phyloP scores from a whole-genome alignment of 2,888 invertebrate genomes.

The Quadriops clusia region DNA sequence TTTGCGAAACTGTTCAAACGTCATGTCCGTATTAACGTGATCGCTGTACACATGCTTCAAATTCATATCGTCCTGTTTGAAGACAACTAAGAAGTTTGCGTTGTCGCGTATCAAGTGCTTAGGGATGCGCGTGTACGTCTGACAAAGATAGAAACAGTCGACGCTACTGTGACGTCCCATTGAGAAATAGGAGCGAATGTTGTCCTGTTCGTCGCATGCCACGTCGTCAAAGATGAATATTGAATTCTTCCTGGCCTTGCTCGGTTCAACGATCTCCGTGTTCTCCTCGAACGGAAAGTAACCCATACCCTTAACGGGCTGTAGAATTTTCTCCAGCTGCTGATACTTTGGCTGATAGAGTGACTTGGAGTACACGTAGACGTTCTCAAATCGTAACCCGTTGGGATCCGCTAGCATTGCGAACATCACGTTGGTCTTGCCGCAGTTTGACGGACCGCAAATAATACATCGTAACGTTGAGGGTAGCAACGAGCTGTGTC shows the following conservation, averaged over 20 bases:
- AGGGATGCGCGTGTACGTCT: constrained; percentile 27
- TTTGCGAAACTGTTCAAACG: constrained; percentile 21
- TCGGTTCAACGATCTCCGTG: constrained; percentile 17
- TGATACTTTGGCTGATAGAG: constrained; percentile 25
- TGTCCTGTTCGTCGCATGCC: constrained; percentile 25
- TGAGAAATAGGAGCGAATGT: constrained; percentile 24
- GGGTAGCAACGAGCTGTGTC: too few species aligned
- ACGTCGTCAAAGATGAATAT: constrained; percentile 33
- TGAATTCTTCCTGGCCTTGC: constrained; percentile 21
- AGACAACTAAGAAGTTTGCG: constrained; percentile 27
- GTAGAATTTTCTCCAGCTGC: constrained; percentile 19
- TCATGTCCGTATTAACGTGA: constrained; percentile 20
- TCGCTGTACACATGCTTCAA: constrained; percentile 24
- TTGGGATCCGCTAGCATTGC: constrained; percentile 24
- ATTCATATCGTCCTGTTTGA: constrained; percentile 30
- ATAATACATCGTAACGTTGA: constrained; percentile 18
- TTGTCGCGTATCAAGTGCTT: constrained; percentile 31
- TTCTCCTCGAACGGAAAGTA: constrained; percentile 19
- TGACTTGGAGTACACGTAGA: constrained; percentile 28
- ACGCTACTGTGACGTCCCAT: constrained; percentile 27
- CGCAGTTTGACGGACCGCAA: constrained; percentile 28
- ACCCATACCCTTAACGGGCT: constrained; percentile 17
- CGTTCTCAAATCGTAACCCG: constrained; percentile 28
- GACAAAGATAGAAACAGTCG: constrained; percentile 28
- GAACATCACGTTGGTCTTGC: constrained; percentile 29